Evolutionary conservation across 2,888 invertebrate genomes (phyloP).

Genomic region (Temnothorax rugatulus): DNA sequence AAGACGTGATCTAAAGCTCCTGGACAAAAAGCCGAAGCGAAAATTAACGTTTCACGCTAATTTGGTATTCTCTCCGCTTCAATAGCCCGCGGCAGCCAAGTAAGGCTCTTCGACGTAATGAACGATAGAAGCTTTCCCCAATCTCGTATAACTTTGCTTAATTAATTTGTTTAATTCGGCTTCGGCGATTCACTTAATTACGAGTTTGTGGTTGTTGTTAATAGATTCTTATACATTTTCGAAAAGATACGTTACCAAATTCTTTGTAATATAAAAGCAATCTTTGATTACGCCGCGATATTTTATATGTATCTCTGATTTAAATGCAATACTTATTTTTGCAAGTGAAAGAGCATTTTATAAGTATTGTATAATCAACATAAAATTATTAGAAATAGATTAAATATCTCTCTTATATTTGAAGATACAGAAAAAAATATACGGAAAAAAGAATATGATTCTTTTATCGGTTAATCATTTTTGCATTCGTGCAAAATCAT

Average conservation of each 20-base stretch:
- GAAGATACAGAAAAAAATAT: background rate
- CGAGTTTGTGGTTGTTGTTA: background rate
- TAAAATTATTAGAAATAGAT: background rate
- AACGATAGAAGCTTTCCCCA: background rate
- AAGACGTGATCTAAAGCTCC: background rate
- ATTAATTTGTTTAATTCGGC: background rate
- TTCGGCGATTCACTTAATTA: background rate
- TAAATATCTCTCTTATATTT: background rate
- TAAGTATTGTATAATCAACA: background rate
- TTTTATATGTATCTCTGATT: background rate
- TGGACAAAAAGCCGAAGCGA: constrained; percentile 10
- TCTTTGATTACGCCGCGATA: no score
- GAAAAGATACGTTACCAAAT: background rate
- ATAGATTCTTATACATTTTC: background rate
- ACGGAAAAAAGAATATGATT: background rate
- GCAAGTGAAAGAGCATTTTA: background rate
- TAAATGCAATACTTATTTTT: background rate
- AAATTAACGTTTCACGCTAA: constrained; percentile 38
- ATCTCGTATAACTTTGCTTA: constrained; percentile 7
- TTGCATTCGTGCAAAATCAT: background rate
- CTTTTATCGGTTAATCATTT: background rate
- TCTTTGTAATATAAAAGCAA: background rate
- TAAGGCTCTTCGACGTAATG: constrained; percentile 7
- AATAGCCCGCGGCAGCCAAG: constrained; percentile 9
- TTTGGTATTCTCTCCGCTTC: constrained; percentile 24